phyloP scores from a whole-genome alignment of 2,113 vertebrate species.

The Megaptera novaeangliae region DNA sequence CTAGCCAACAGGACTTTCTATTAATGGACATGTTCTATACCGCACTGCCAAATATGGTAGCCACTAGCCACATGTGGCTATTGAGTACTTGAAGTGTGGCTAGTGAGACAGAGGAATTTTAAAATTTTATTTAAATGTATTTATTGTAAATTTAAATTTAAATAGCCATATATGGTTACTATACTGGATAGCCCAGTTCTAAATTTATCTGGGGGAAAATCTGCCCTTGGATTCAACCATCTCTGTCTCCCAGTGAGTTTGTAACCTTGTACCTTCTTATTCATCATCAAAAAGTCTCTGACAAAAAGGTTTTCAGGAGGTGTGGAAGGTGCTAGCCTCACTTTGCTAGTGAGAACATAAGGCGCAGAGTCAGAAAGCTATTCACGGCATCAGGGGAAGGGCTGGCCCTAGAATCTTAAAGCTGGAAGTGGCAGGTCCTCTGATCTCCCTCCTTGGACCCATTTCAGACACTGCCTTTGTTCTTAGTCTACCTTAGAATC shows the following conservation, averaged over 20 bases:
- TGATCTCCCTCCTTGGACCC: background rate
- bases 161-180: background rate
- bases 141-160: background rate
- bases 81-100: background rate
- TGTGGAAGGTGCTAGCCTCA: background rate
- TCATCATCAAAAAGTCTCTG: background rate
- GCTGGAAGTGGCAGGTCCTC: background rate
- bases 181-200: background rate
- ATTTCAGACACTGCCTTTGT: background rate
- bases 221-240: background rate
- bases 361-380: background rate
- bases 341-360: background rate
- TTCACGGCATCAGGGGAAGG: background rate
- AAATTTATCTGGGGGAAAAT: background rate
- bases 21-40: background rate
- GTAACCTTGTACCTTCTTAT: background rate
- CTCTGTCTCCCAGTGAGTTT: background rate
- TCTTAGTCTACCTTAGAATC: background rate
- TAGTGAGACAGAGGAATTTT: background rate
- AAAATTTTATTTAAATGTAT: background rate
- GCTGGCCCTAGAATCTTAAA: background rate
- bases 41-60: accelerated
- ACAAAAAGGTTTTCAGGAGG: background rate
- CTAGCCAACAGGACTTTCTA: background rate
- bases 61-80: background rate